phyloP scores from a whole-genome alignment of 2,113 vertebrate genomes.

The Campylomormyrus numenius region DNA sequence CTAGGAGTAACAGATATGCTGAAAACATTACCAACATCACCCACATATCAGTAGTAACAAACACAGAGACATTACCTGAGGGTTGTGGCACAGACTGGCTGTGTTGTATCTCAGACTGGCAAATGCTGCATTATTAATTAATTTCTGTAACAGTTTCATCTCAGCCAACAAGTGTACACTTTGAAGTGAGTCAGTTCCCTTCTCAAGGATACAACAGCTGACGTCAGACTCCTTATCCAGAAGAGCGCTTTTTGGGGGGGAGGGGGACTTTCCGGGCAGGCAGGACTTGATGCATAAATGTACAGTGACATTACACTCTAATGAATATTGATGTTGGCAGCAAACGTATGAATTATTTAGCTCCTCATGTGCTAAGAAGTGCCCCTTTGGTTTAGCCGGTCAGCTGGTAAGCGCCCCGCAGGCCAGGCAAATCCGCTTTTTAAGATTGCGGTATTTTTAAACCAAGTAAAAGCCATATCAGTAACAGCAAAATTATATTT shows the following conservation, averaged over 20 bases:
- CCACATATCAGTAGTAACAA: not conserved
- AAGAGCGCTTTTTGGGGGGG: not conserved
- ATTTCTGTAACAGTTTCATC: not conserved
- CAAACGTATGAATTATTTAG: not conserved
- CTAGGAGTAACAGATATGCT: not conserved
- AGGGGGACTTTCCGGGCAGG: not conserved
- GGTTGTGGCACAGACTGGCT: not conserved
- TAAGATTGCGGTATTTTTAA: not conserved
- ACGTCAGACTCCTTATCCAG: conserved; percentile 3
- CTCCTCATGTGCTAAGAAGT: not conserved
- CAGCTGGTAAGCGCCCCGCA: not conserved
- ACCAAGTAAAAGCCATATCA: not conserved
- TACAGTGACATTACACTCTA: not conserved
- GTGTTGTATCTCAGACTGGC: not conserved
- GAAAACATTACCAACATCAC: not conserved
- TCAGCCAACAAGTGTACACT: not conserved
- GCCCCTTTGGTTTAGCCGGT: not conserved
- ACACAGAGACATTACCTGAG: not conserved
- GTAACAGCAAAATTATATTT: not conserved
- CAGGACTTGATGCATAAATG: not conserved
- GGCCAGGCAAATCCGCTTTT: not conserved
- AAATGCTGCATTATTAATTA: not conserved
- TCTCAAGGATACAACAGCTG: not conserved
- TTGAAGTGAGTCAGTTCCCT: not conserved
- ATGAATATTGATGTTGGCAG: not conserved